Percentiles rank a stretch among this genome's conserved stretches.
phyloP scores from a whole-genome alignment of 2,113 vertebrate genomes.

The Oncorhynchus gorbuscha region DNA sequence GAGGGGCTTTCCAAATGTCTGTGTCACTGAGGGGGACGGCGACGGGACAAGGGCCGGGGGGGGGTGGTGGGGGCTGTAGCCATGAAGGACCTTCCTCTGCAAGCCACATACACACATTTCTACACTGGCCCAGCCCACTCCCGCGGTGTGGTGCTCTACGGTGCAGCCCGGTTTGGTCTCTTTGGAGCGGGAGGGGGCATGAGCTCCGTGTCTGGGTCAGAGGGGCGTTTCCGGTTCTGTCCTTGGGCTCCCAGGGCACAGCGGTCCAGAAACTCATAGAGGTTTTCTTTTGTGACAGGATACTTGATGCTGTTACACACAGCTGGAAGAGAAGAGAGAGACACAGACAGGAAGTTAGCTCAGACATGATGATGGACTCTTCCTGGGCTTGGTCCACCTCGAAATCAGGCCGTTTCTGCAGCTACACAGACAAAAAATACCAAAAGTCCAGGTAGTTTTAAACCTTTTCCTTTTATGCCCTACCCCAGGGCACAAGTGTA shows the following conservation, averaged over 20 bases:
- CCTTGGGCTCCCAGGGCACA: conserved; percentile 68
- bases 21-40: conserved; percentile 6
- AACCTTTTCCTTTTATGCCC: not conserved
- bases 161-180: conserved; percentile 76
- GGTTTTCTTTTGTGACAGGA: conserved; percentile 95
- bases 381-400: conserved; percentile 6
- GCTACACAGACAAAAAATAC: not conserved
- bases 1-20: conserved; percentile 42
- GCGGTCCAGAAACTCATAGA: conserved; percentile 87
- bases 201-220: conserved; percentile 89
- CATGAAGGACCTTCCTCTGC: conserved; percentile 31
- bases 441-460: not conserved
- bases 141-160: conserved; percentile 56
- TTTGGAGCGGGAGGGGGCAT: conserved; percentile 97
- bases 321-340: conserved; percentile 69
- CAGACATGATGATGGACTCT: conserved; percentile 16
- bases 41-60: not conserved
- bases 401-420: not conserved
- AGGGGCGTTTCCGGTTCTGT: conserved; percentile 80
- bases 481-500: not conserved
- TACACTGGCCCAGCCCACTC: conserved; percentile 53
- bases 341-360: conserved; percentile 16
- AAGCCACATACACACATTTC: conserved; percentile 32
- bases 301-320: conserved; percentile 95
- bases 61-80: conserved; percentile 19